phyloP scores from a whole-genome alignment of 2,113 vertebrate species.

The Sterrhoptilus dennistouni region DNA sequence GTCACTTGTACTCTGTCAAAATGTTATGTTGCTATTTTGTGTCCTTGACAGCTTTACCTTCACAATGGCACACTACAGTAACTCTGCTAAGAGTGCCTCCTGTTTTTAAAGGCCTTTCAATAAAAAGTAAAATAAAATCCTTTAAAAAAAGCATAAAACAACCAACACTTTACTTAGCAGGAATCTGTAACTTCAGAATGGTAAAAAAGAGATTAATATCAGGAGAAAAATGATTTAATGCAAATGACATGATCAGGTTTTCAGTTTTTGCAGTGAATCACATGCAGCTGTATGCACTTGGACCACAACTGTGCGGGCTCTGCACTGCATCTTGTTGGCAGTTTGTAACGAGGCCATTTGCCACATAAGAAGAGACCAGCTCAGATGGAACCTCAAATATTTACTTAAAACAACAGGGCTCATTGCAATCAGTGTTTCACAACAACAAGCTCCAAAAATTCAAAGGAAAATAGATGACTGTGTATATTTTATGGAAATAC shows the following conservation, averaged over 20 bases:
- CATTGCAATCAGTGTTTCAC: neutral
- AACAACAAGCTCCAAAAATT: neutral
- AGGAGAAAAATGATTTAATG: neutral
- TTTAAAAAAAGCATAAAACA: neutral
- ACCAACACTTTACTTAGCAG: neutral
- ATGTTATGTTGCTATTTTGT: neutral
- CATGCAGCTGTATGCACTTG: neutral
- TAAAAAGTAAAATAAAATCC: neutral
- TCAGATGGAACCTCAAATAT: neutral
- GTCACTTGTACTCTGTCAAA: neutral
- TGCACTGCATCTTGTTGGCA: neutral
- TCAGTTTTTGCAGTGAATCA: neutral
- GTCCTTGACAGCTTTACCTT: constrained; percentile 8
- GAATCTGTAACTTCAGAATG: neutral
- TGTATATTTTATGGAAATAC: neutral
- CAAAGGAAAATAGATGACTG: neutral
- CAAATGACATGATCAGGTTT: neutral
- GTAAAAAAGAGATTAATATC: neutral
- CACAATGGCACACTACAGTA: neutral
- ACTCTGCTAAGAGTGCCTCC: neutral
- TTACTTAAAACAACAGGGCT: constrained; percentile 3
- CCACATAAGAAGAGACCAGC: neutral
- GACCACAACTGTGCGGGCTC: neutral
- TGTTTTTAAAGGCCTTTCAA: neutral
- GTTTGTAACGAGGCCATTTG: neutral